Percentiles rank a stretch among this genome's conserved stretches.
These are phyloP conservation scores for Gymnogyps californianus DNA, from an alignment of 2,113 vertebrate species.

Conservation along the genomic window DNA sequence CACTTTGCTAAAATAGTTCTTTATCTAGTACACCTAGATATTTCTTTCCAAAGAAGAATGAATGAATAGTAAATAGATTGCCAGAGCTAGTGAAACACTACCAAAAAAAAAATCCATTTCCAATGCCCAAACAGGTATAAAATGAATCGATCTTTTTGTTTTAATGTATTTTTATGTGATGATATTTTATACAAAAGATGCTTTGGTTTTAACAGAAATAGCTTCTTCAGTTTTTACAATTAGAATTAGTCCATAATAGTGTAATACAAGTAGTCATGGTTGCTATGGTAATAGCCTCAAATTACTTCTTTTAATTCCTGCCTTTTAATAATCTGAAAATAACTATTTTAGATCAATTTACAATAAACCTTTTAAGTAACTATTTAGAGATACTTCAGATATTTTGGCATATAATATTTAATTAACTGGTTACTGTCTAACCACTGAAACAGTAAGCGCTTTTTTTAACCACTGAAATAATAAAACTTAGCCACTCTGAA, in stretches of 20 bases:
- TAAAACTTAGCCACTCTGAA: neutral
- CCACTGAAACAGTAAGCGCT: neutral
- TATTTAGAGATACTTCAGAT: neutral
- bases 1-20: neutral
- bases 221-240: neutral
- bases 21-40: neutral
- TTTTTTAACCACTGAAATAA: neutral
- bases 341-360: neutral
- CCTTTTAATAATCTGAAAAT: neutral
- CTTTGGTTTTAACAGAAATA: neutral
- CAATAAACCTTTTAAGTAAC: neutral
- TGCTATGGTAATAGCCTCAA: neutral
- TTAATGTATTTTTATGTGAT: neutral
- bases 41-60: neutral
- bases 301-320: neutral
- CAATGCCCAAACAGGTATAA: neutral
- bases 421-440: neutral
- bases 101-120: accelerated
- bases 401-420: neutral
- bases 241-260: neutral
- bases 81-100: neutral
- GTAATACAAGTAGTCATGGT: neutral
- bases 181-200: neutral
- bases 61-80: neutral
- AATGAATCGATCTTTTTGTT: neutral